Base-by-base conservation (phyloP, 1,140 invertebrate species). In the Diplogasteroides magnus region DNA sequence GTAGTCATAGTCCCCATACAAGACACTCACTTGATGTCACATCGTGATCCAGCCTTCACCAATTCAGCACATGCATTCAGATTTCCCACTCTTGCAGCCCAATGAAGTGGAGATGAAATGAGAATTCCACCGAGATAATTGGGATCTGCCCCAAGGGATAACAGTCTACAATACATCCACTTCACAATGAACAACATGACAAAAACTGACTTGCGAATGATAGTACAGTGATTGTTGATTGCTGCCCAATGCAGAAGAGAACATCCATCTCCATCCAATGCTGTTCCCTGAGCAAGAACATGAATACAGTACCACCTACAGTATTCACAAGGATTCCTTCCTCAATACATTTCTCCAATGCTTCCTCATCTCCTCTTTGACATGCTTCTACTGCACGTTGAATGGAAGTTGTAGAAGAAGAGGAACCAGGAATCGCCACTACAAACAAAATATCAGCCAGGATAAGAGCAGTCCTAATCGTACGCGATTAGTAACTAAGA, bases 211-310 rank as follows among this genome's bases (percentile, higher is more conserved):
- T 19, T 48, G 6, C 19, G 6, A 19, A 48, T 48, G 37, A 69
- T 32, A 19, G 31, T 32, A 27, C 74, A 64, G 69, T 84, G 87
- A 86, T 97, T 97, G 83, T 98, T 98, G 77, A 98, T 98, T 23
- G 95, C 90, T 25, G 94, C 94, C 95, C 95, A 98, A 83, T 98
- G 95, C 0, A 98, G 86, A 23, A 97, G 84, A 1, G 93, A 84
- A 71, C 85, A 84, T 73, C 84, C 84, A 71, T 86, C 85, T 60
- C 68, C 68, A 73, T 86, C n/a, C 85, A 68, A 63, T n/a, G n/a
- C 23, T n/a, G n/a, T 60, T 25, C 59, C 6, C 6, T 11, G 37
- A 48, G 37, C 6, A 11, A 48, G 19, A 48, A 11, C 19, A 48
- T 6, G 37, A 48, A 11, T 48, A 11, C 37, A 48, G 37, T 48